A percentile compares a stretch with the other conserved stretches of the same genome.
These are phyloP conservation scores for Neosalanx taihuensis DNA, from an alignment of 2,797 vertebrate genomes.

Conservation along the genomic window DNA sequence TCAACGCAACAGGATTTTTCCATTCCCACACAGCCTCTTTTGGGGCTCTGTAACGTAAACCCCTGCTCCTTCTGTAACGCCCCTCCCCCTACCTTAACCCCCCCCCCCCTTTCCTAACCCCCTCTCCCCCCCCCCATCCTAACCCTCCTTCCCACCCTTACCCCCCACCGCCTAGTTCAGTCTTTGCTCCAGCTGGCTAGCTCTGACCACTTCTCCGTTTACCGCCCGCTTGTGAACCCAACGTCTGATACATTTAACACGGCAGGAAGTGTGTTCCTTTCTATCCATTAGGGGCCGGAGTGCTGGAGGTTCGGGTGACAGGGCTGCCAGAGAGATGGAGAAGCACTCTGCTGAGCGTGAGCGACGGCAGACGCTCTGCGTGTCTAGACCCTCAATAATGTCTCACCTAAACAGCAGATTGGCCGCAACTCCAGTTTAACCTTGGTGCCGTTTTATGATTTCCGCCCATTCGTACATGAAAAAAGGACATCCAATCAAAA, in stretches of 20 bases:
- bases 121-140: background rate
- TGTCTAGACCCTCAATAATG: constrained; percentile 27
- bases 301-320: constrained; percentile 18
- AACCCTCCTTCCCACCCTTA: background rate
- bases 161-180: background rate
- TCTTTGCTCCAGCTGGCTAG: background rate
- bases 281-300: constrained; percentile 36
- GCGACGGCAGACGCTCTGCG: constrained; percentile 43
- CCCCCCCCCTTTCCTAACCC: no score
- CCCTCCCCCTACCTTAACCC: background rate
- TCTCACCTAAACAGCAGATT: background rate
- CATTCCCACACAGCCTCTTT: no score
- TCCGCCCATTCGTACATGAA: no score
- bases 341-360: constrained; percentile 15
- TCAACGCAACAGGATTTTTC: no score
- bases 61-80: background rate
- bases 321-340: constrained; percentile 28
- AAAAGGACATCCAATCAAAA: no score
- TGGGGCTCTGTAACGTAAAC: no score
- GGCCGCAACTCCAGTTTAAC: no score
- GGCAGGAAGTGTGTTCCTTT: constrained; percentile 35
- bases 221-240: background rate
- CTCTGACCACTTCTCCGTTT: background rate
- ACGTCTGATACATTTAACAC: no score
- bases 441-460: no score